Conservation (phyloP, 1,140 invertebrate species). For the Neodiprion lecontei region DNA sequence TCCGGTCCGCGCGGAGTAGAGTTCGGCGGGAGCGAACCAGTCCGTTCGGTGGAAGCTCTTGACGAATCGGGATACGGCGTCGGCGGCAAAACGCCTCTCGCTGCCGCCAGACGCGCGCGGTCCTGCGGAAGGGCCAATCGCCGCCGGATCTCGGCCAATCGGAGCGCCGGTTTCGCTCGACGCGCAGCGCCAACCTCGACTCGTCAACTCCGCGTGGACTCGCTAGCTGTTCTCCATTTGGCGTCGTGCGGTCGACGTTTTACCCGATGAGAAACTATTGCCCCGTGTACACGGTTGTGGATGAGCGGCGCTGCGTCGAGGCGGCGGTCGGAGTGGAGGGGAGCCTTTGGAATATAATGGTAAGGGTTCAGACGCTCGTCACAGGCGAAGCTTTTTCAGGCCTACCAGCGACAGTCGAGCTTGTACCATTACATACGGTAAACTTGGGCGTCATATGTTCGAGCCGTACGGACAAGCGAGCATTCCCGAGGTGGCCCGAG, state of each 20-base stretch:
- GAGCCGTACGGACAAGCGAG: constrained; percentile 5
- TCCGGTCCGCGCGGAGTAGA: constrained; percentile 48
- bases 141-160: constrained; percentile 35
- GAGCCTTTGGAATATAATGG: not conserved
- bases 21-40: constrained; percentile 31
- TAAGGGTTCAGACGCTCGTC: constrained; percentile 6
- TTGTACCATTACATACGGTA: constrained; percentile 7
- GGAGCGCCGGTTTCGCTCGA: not conserved
- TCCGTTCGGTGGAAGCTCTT: constrained; percentile 27
- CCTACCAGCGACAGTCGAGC: constrained; percentile 6
- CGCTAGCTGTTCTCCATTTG: not conserved
- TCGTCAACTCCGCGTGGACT: constrained; percentile 50
- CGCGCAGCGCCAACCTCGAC: constrained; percentile 11
- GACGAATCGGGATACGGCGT: constrained; percentile 35
- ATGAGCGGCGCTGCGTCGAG: not conserved
- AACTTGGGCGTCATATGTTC: constrained; percentile 7
- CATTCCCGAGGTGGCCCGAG: not conserved
- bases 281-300: not conserved
- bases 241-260: constrained; percentile 1
- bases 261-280: not conserved
- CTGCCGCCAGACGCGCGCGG: constrained; percentile 15
- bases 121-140: constrained; percentile 49
- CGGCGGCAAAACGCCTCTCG: constrained; percentile 42
- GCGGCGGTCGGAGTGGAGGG: not conserved
- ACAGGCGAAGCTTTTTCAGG: constrained; percentile 4